Evolutionary conservation across 2,888 invertebrate species (phyloP).

Genomic region (Nebria brevicollis): DNA sequence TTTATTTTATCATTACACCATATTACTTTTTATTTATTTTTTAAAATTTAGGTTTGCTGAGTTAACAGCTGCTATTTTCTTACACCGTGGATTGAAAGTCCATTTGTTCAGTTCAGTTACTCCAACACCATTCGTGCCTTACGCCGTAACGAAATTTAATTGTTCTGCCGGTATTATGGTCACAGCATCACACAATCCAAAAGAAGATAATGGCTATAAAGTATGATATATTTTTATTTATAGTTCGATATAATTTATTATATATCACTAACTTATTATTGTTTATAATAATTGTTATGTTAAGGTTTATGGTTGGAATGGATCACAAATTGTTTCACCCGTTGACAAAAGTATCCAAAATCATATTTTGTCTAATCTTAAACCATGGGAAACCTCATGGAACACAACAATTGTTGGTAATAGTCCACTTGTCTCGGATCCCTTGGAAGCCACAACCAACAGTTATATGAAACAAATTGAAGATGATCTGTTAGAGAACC

Average conservation of each 20-base stretch:
- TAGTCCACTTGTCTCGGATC: slow-evolving; percentile 73
- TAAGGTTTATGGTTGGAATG: slow-evolving; percentile 91
- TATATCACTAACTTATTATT: not conserved
- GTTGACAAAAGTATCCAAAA: slow-evolving; percentile 88
- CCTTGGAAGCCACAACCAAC: slow-evolving; percentile 72
- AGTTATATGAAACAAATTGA: slow-evolving; percentile 74
- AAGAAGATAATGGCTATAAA: slow-evolving; percentile 97
- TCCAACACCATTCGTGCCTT: slow-evolving; percentile 96
- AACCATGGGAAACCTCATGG: slow-evolving; percentile 85
- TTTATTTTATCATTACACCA: not conserved
- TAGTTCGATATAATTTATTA: not conserved
- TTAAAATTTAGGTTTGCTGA: slow-evolving; percentile 79
- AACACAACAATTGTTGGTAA: slow-evolving; percentile 69
- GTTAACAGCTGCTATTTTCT: slow-evolving; percentile 85
- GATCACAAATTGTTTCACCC: slow-evolving; percentile 94
- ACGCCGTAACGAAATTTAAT: slow-evolving; percentile 76
- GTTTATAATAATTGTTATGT: not conserved
- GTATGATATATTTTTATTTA: slow-evolving; percentile 50
- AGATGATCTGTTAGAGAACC: slow-evolving; percentile 66
- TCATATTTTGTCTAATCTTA: slow-evolving; percentile 78
- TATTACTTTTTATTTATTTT: not conserved
- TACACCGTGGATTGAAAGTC: slow-evolving; percentile 79
- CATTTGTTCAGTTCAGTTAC: slow-evolving; percentile 82
- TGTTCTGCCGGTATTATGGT: slow-evolving; percentile 97
- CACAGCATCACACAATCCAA: slow-evolving; percentile 98